Conservation (phyloP, 2,888 invertebrate species). For the Drosophila kambysellisi region DNA sequence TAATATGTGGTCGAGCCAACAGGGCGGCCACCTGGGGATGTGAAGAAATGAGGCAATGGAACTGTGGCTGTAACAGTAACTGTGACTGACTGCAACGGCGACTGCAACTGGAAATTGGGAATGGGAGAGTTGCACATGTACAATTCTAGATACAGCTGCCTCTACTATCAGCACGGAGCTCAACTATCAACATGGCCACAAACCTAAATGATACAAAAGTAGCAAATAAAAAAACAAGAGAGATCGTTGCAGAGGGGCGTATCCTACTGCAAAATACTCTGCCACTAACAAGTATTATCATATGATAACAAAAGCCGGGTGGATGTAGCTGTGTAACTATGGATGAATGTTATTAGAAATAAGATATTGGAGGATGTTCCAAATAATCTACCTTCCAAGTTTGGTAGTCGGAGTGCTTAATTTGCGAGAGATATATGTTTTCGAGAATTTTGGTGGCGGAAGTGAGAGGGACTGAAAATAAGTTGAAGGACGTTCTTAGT, state of each 20-base stretch:
- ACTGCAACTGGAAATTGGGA: conserved; percentile 4
- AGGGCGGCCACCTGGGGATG: conserved; percentile 43
- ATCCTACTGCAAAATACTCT: not conserved
- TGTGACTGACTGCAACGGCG: conserved; percentile 8
- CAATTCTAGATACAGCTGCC: not conserved
- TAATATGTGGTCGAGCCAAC: conserved; percentile 69
- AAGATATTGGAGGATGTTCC: not conserved
- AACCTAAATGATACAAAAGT: conserved; percentile 38
- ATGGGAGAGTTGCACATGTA: conserved; percentile 48
- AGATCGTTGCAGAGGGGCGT: not conserved
- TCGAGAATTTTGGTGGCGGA: too few species aligned
- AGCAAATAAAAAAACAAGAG: not conserved
- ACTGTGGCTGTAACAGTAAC: conserved; percentile 12
- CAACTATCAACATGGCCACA: conserved; percentile 22
- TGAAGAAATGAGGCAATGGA: conserved; percentile 13
- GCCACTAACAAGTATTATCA: not conserved
- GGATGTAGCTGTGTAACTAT: too few species aligned
- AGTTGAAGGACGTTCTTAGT: too few species aligned
- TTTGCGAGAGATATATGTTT: not conserved
- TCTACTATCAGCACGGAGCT: not conserved
- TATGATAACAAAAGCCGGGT: not conserved
- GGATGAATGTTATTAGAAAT: too few species aligned
- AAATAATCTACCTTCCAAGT: not conserved
- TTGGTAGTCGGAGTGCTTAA: not conserved
- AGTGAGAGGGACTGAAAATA: too few species aligned